Evolutionary conservation across 2,888 invertebrate species (phyloP), one percentile per base, ranked within the genome.

Genomic region (Apodemia duryi): DNA sequence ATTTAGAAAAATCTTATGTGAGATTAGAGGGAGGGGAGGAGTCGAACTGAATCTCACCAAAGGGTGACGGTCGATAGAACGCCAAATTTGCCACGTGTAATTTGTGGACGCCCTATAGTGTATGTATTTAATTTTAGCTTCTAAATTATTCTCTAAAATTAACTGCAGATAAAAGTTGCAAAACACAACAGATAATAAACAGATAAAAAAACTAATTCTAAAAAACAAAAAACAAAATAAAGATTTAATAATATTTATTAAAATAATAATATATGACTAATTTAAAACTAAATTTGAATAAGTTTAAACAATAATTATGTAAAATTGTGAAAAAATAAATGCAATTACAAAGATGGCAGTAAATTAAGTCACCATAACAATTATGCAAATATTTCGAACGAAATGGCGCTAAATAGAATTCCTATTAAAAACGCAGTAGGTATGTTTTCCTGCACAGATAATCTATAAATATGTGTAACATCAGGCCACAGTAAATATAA

Each of bases 261-360:
- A 54, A 54, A 54, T 28, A 10, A 29, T 54, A 54, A 54, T 29
- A 54, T 54, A 54, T 11, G 10, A 54, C 54, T 54, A 54, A 54
- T 29, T 54, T 29, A 54, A 57, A 63, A 63, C 54, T 63, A 41
- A 54, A 63, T 54, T 63, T 63, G 63, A 63, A 54, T 63, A 54
- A 63, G 63, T 28, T 11, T 21, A 63, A 63, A 54, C 57, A 57
- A 64, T 57, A 3, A 11, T 57, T 46, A 29, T 29, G 57, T 29
- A 46, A 57, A 57, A 32, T 57, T 32, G 32, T 57, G 57, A 57
- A 57, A 21, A 54, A 57, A 57, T 57, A 57, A 57, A 57, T 57
- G 57, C 57, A 57, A 6, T 57, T 32, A 32, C 2, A 57, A 57
- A 60, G n/a, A 60, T 60, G 60, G 60, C 60, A 60, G 60, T 60